phyloP scores from a whole-genome alignment of 1,140 invertebrate species.

The Philopotamus ludificatus region DNA sequence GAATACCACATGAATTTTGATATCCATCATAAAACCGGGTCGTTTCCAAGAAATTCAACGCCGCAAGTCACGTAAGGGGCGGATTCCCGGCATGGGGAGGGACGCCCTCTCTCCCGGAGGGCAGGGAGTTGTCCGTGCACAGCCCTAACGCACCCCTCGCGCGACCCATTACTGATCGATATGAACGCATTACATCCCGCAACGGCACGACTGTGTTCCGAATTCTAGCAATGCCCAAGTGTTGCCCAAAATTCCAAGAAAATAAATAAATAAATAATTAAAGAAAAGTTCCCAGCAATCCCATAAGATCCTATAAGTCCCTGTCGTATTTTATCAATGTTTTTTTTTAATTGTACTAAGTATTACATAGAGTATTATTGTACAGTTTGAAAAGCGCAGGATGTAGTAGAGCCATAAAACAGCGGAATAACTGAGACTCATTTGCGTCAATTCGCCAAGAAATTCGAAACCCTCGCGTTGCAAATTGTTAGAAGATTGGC shows the following conservation, averaged over 20 bases:
- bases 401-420: not conserved
- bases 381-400: no score
- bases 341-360: no score
- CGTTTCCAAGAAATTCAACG: not conserved
- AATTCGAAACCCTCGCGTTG: not conserved
- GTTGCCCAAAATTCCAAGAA: not conserved
- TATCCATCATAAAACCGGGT: not conserved
- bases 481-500: not conserved
- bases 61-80: not conserved
- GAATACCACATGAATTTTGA: not conserved
- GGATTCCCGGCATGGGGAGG: not conserved
- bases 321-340: no score
- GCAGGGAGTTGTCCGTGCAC: not conserved
- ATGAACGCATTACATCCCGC: constrained; percentile 28
- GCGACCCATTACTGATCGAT: constrained; percentile 18
- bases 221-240: not conserved
- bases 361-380: no score
- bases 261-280: not conserved
- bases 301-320: no score
- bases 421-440: not conserved
- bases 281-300: no score
- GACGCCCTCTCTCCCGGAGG: not conserved
- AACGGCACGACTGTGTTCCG: not conserved
- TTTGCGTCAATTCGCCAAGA: not conserved
- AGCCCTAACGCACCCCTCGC: constrained; percentile 2